Evolutionary conservation across 2,888 invertebrate genomes (phyloP), one percentile per base, ranked within the genome.

Genomic region (Eupeodes latifasciatus): DNA sequence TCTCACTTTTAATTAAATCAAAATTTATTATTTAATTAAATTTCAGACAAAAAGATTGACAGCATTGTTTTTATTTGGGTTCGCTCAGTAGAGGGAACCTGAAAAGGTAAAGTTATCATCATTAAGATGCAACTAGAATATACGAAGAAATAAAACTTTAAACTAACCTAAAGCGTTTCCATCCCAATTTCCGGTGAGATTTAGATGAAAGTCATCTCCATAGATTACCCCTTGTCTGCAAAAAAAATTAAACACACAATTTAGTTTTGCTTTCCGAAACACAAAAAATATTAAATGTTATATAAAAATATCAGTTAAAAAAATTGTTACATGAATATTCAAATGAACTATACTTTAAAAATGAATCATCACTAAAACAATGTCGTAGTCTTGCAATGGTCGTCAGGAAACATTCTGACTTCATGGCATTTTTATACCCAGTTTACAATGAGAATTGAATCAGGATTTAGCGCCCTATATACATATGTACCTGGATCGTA

Each of bases 41-140:
- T 49, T 66, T 85, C 85, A 80, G 80, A 75, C n/a, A 49, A 66
- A 34, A 66, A 81, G 61, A 14, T 78, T 77, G 47, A 76, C 89
- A 85, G 86, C 90, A 90, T 77, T 89, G 80, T 72, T 87, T 71
- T 84, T 53, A 57, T 57, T 81, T 84, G 90, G 90, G 90, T 90
- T 90, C 80, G 67, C 86, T 90, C 90, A 90, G 90, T 66, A 89
- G 90, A 90, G 90, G 90, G 90, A 90, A 84, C 90, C 90, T 90
- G 89, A 86, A 51, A 47, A 85, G 83, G 76, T 79, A 11, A 51
- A 5, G 47, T 16, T 78, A 75, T 81, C 81, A 82, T 76, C 83
- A 83, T 62, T 51, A 49, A 75, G 1, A 74, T 19, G 53, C 34
- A 59, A 0, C 11, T 27, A 59, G 0, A 10, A 34, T 16, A 40